These are phyloP conservation scores for Melanchra persicariae DNA, from an alignment of 2,888 invertebrate genomes.

Conservation along the genomic window DNA sequence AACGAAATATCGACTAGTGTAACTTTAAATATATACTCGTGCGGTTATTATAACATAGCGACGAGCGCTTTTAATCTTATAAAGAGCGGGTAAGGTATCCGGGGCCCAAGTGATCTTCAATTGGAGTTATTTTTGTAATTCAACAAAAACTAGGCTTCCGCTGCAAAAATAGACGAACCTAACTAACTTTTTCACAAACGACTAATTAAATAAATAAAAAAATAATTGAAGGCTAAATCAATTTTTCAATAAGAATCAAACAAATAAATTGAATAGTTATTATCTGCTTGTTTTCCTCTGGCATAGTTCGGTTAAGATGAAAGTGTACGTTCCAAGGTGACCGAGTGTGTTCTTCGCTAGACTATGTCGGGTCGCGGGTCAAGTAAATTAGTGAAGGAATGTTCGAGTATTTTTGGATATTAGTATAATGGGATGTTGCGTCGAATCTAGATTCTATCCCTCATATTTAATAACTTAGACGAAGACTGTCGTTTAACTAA, in stretches of 20 bases:
- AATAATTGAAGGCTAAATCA: constrained; percentile 16
- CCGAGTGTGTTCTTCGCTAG: constrained; percentile 53
- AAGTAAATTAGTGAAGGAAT: constrained; percentile 57
- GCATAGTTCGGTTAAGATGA: constrained; percentile 62
- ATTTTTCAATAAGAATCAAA: constrained; percentile 22
- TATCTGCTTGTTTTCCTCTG: constrained; percentile 40
- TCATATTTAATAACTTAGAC: not conserved
- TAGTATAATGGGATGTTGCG: constrained; percentile 3
- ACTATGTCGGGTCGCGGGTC: constrained; percentile 58
- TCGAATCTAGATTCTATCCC: constrained; percentile 4
- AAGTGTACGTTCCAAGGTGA: constrained; percentile 72
- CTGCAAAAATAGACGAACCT: not conserved
- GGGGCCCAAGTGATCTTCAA: too few relatives aligned
- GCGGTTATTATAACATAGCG: too few relatives aligned
- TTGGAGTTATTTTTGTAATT: too few relatives aligned
- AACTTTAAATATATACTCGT: too few relatives aligned
- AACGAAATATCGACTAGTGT: too few relatives aligned
- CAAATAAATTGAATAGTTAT: not conserved
- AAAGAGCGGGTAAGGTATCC: too few relatives aligned
- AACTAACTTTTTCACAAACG: constrained; percentile 3
- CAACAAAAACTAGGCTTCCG: not conserved
- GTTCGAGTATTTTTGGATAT: constrained; percentile 34
- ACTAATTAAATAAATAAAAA: not conserved
- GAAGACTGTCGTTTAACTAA: not conserved
- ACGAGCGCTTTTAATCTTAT: too few relatives aligned